These are phyloP conservation scores for Meliscaeva auricollis DNA, from an alignment of 2,888 invertebrate species.

Conservation along the genomic window DNA sequence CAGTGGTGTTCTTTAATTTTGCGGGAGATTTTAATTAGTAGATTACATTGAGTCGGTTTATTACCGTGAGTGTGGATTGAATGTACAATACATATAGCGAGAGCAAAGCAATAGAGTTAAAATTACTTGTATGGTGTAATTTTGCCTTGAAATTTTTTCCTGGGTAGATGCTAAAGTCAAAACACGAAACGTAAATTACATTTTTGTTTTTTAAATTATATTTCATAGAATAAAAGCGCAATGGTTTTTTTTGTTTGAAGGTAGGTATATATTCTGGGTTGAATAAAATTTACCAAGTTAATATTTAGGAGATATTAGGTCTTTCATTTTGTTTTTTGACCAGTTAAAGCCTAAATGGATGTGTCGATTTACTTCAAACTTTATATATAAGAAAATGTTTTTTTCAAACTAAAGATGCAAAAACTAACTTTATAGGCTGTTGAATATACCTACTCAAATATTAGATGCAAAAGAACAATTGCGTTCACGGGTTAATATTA, in stretches of 20 bases:
- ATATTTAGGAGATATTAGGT: no score
- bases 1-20: constrained; percentile 65
- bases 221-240: not conserved
- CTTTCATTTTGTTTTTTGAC: no score
- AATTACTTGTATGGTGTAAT: constrained; percentile 14
- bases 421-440: no score
- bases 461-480: no score
- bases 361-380: no score
- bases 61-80: constrained; percentile 19
- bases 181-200: constrained; percentile 15
- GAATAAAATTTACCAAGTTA: constrained; percentile 11
- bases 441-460: no score
- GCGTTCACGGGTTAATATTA: no score
- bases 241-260: no score
- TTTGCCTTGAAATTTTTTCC: constrained; percentile 17
- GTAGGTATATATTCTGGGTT: no score
- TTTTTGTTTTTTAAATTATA: constrained; percentile 6
- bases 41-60: constrained; percentile 74
- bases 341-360: no score
- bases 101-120: not conserved
- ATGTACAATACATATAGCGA: not conserved
- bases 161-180: not conserved
- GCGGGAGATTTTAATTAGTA: constrained; percentile 75
- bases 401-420: no score
- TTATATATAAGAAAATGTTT: no score